Base-by-base conservation (phyloP, 2,113 vertebrate genomes). In the Phrynosoma platyrhinos region DNA sequence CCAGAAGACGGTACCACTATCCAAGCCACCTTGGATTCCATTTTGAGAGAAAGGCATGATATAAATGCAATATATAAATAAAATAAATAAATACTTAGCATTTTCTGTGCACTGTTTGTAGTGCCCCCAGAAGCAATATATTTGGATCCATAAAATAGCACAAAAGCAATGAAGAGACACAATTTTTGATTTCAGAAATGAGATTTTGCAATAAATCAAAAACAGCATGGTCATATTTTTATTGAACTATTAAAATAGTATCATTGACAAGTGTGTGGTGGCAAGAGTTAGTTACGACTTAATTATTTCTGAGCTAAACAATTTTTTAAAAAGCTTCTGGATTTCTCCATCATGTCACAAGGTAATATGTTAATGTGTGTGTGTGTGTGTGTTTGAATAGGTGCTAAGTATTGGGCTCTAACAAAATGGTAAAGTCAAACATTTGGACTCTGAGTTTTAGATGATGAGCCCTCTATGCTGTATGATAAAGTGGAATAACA, bases 291-390 rank as follows among this genome's bases (percentile, higher is more conserved):
- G 47, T 52, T 21, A 72, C 75, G 84, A 92, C 69, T 82, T 92
- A 79, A 0, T 90, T 92, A 14, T 64, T 90, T 74, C 58, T 88
- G 47, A 84, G 62, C 4, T 81, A 36, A 66, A 83, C 79, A 64
- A 88, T 66, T 84, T 58, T 36, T 78, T 82, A 40, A 64, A 32
- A 79, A 18, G 47, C 32, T 40, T 83, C 21, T 58, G 86, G 25
- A 52, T 42, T 36, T 83, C 93, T 87, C 27, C 88, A 85, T 88
- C 89, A 91, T 84, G 92, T 79, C 79, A n/a, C 90, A 90, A 81
- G 89, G 75, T 92, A 40, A 62, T 91, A 84, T 84, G 47, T 88
- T 93, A 82, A 36, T 47, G 7, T 47, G 47, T 47, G 47, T 55
- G 36, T 86, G 47, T 7, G 47, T 47, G 47, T 7, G 7, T 47